Evolutionary conservation across 1,140 invertebrate genomes (phyloP).

Genomic region (Pinna nobilis): DNA sequence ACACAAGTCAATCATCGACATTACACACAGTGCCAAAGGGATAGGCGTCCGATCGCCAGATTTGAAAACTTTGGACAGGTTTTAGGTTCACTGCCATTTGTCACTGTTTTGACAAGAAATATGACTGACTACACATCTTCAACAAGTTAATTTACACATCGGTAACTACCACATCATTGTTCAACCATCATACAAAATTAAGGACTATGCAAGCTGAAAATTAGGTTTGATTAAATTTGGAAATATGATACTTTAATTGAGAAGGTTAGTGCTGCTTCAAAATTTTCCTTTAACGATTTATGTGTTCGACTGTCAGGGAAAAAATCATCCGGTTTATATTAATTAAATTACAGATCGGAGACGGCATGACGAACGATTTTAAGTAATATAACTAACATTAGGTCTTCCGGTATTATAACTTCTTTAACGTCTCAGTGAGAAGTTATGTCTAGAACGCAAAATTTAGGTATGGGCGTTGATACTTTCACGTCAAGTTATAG

Average conservation of each 20-base stretch:
- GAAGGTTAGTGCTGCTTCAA: conserved; percentile 6
- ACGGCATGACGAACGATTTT: conserved; percentile 9
- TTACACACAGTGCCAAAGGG: neutral
- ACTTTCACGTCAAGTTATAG: too few relatives aligned
- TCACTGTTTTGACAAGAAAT: conserved; percentile 37
- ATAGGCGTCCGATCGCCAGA: neutral
- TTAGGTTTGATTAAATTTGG: conserved; percentile 38
- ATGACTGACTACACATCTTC: conserved; percentile 10
- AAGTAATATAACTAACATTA: conserved; percentile 11
- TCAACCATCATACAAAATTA: neutral
- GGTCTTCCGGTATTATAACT: conserved; percentile 2
- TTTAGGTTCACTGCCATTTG: conserved; percentile 29
- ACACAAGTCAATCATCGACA: neutral
- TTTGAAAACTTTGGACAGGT: neutral
- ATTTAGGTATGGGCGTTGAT: too few relatives aligned
- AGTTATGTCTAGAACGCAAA: too few relatives aligned
- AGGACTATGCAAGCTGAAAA: conserved; percentile 30
- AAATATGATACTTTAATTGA: conserved; percentile 38
- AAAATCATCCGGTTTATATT: conserved; percentile 6
- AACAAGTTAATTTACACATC: conserved; percentile 43
- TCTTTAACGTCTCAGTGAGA: neutral
- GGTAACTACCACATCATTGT: conserved; percentile 18
- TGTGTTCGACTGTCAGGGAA: neutral
- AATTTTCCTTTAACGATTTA: conserved; percentile 15
- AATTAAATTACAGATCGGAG: conserved; percentile 8